phyloP scores from a whole-genome alignment of 92 coral and sea anemone genomes.

The Phenganax marumi region DNA sequence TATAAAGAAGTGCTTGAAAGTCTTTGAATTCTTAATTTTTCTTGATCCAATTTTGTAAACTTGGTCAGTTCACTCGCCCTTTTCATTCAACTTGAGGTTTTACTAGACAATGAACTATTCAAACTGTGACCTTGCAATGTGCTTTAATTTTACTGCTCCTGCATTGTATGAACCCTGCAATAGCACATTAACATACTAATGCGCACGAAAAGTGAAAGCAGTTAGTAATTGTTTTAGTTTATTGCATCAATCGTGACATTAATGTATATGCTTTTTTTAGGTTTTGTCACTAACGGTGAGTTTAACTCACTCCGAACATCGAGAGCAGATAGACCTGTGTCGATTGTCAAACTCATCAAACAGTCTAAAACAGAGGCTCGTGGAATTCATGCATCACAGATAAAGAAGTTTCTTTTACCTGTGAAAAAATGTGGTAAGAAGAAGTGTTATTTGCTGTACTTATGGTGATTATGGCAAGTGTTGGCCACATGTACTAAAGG shows the following conservation, averaged over 20 bases:
- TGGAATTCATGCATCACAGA: neutral
- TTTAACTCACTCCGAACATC: constrained; percentile 22
- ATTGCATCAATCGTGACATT: neutral
- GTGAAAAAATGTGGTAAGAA: too few relatives aligned
- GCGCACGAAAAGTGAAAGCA: neutral
- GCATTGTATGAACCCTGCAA: too few relatives aligned
- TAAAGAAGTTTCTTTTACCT: constrained; percentile 49
- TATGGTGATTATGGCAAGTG: constrained; percentile 11
- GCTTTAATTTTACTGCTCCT: too few relatives aligned
- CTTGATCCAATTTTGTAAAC: too few relatives aligned
- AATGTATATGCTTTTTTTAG: neutral
- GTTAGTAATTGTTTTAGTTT: neutral
- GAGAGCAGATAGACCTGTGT: constrained; percentile 21
- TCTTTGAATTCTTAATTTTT: too few relatives aligned
- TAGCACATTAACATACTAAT: too few relatives aligned
- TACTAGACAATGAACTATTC: too few relatives aligned
- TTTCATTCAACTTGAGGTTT: too few relatives aligned
- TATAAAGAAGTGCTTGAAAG: too few relatives aligned
- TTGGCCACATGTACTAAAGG: too few relatives aligned
- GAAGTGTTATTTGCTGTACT: neutral
- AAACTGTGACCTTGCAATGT: too few relatives aligned
- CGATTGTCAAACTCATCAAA: constrained; percentile 9
- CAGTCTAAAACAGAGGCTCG: constrained; percentile 25
- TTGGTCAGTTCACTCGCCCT: too few relatives aligned
- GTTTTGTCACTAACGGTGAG: constrained; percentile 23